Evolutionary conservation across 2,797 vertebrate species (phyloP), one percentile per base, ranked within the genome.

Genomic region (Urophycis tenuis): DNA sequence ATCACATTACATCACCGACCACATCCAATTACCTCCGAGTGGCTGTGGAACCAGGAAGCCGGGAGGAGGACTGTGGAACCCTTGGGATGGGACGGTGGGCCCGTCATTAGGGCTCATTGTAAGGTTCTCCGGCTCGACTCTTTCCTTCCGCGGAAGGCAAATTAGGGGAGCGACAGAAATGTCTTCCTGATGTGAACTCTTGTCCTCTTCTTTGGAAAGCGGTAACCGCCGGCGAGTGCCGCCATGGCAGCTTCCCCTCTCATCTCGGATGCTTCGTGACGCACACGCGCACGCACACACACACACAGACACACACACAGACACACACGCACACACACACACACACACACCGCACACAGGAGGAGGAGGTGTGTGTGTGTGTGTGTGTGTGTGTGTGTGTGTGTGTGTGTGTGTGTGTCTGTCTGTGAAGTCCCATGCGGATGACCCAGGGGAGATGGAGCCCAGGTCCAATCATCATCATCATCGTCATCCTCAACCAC

Each of bases 71-170:
- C 60, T 67, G 39, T 2, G 25, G 84, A 71, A 22, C 19, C 53
- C 78, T 75, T 69, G 84, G 80, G 86, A 86, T 77, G 84, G 80
- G 80, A 84, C 53, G 75, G 79, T 69, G 39, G 80, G 86, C 86
- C 82, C 87, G 73, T 90, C 80, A 84, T 77, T 82, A 84, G 31
- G 22, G 64, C 60, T 71, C 73, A 60, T 72, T 67, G 32, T 10
- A 9, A 22, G 22, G 69, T 31, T 33, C 69, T 25, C 15, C 31
- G 4, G 30, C 69, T 33, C 30, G 11, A 5, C 31, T 15, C 69
- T 33, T 31, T 31, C 69, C 69, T 71, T 71, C 69, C 69, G 15
- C 30, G 31, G 32, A 33, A 33, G 69, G 30, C 30, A 71, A 71
- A 70, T 32, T 11, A 15, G 67, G 75, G 22, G 67, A 36, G 31